Conservation (phyloP, 2,888 invertebrate genomes). For the Ectemnius lituratus region DNA sequence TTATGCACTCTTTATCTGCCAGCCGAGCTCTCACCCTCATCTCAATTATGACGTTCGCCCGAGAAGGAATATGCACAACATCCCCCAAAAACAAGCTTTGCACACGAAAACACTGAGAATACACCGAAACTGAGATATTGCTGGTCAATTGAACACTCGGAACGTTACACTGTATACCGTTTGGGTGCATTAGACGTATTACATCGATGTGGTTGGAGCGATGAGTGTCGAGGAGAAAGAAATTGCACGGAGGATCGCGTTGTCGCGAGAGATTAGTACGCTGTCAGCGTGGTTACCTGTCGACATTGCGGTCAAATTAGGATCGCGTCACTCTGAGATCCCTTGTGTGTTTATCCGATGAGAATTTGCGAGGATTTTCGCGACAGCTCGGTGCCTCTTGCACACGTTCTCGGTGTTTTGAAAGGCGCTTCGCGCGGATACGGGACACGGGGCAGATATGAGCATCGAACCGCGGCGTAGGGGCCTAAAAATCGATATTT, state of each 20-base stretch:
- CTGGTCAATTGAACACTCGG: conserved; percentile 20
- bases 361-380: conserved; percentile 30
- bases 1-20: conserved; percentile 33
- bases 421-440: conserved; percentile 70
- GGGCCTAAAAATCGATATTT: conserved; percentile 87
- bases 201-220: conserved; percentile 17
- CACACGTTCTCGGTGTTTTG: conserved; percentile 72
- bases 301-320: conserved; percentile 53
- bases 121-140: conserved; percentile 15
- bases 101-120: conserved; percentile 12
- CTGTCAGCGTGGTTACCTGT: conserved; percentile 56
- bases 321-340: conserved; percentile 32
- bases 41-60: conserved; percentile 28
- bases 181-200: conserved; percentile 18
- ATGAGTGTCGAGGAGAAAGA: conserved; percentile 37
- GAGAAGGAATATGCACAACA: conserved; percentile 24
- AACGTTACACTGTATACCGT: conserved; percentile 29
- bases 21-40: conserved; percentile 42
- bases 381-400: conserved; percentile 57
- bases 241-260: conserved; percentile 17
- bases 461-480: conserved; percentile 80
- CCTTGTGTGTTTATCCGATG: conserved; percentile 28
- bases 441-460: conserved; percentile 74
- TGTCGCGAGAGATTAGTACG: conserved; percentile 24
- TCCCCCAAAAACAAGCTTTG: conserved; percentile 5